Evolutionary conservation across 2,113 vertebrate species (phyloP), one percentile per base, ranked within the genome.

Genomic region (Noturus placidus): DNA sequence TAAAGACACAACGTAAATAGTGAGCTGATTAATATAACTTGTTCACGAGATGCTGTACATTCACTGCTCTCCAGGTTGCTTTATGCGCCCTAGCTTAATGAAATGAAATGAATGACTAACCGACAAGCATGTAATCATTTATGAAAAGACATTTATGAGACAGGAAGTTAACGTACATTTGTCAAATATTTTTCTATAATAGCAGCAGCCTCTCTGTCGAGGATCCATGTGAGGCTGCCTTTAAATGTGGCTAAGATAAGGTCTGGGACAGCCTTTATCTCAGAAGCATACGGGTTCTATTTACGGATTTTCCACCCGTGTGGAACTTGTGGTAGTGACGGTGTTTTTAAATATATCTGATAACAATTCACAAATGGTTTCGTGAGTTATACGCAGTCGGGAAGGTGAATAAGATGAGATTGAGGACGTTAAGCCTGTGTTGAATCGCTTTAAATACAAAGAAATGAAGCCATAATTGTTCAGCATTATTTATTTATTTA

Each of bases 191-290:
- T 30, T 4, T 50, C 11, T 14, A 35, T 22, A 57, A 79, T 5
- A 33, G 15, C 15, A 33, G n/a, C n/a, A 80, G 7, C 52, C 22
- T 80, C 76, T 79, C 50, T 52, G 46, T 79, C 17, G 76, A 54
- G 76, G 50, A 54, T 79, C 19, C 7, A 19, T 35, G 30, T 1
- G 9, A 57, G 38, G 4, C 38, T 83, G 59, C 38, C 61, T 42
- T 83, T 46, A 83, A 46, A 67, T 67, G 57, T 65, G 59, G 27
- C 38, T 63, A 83, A 83, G 67, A 83, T 83, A 83, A 63, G 57
- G 38, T 67, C 38, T 83, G 78, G 54, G 30, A 33, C 78, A 35
- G 54, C 78, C 59, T 63, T 83, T 83, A 50, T 50, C 80, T 82
- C 80, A 27, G 38, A 30, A 67, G 82, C 27, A n/a, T 61, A 83